Evolutionary conservation across 2,888 invertebrate species (phyloP), one percentile per base, ranked within the genome.

Genomic region (Pseudolycoriella hygida): DNA sequence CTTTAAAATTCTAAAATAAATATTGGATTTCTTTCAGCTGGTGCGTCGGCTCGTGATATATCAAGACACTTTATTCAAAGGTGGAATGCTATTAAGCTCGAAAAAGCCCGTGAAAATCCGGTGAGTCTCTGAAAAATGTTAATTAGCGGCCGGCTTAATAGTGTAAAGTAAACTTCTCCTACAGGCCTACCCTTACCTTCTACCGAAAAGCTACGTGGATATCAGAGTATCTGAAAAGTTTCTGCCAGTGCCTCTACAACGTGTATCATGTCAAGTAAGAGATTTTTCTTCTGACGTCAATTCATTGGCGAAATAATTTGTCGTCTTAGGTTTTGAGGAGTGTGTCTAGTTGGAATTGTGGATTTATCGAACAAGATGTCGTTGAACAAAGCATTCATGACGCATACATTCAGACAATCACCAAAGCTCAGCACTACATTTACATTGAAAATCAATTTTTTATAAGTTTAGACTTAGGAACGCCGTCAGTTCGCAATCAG

Each of bases 361-460:
- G 93, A 2, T 86, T 88, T 65, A 69, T 85, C 18, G 84, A 85
- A 59, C 72, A 77, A 0, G 82, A 84, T 55, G 76, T 79, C 1
- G 73, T 80, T 43, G 94, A 96, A 59, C 80, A 82, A 57, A 92
- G 92, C 56, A 93, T 96, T 50, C 90, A 92, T 57, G 83, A 90
- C 56, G 96, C 96, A 1, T 97, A 97, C 60, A 78, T 94, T 39
- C 81, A 93, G 55, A 80, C 84, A 2, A 97, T 98, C 48, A 80
- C 80, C 17, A 77, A 84, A 52, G 83, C 97, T 0, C 84, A 93
- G 57, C 86, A 94, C 64, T 96, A 85, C 59, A 74, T 98, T 53
- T 98, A 97, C 62, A 96, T 98, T 44, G 97, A 97, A 70, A 96
- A 96, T 68, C 94, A 96, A 68, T 96, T 96, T 71, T 96, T 92